phyloP scores from a whole-genome alignment of 2,113 vertebrate genomes.

The Mastomys coucha region DNA sequence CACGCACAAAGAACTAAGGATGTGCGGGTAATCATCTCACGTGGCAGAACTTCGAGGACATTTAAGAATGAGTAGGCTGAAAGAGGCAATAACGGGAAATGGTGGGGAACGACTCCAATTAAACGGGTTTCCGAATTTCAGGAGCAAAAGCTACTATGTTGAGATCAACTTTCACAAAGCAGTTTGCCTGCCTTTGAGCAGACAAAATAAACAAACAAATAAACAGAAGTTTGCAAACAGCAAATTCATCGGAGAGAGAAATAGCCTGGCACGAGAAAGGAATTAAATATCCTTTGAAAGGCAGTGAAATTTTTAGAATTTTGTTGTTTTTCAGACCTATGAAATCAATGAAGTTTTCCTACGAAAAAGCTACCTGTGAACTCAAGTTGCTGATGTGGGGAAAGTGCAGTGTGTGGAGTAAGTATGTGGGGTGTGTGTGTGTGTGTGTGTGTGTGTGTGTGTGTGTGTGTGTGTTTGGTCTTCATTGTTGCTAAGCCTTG shows the following conservation, averaged over 20 bases:
- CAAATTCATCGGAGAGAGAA: slow-evolving; percentile 11
- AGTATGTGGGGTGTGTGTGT: neutral
- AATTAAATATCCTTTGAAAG: slow-evolving; percentile 43
- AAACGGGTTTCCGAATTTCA: neutral
- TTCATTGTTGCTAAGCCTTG: slow-evolving; percentile 69
- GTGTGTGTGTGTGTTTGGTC: neutral
- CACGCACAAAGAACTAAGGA: neutral
- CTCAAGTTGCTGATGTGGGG: neutral
- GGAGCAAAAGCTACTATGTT: neutral
- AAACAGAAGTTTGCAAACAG: neutral
- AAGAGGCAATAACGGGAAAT: accelerated
- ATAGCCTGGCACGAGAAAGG: neutral
- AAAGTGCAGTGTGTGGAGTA: neutral
- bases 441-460: neutral
- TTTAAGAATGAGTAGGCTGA: neutral
- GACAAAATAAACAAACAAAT: neutral
- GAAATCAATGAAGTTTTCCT: neutral
- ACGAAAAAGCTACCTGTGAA: slow-evolving; percentile 16
- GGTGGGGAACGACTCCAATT: neutral
- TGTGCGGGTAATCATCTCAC: neutral
- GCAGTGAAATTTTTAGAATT: slow-evolving; percentile 51
- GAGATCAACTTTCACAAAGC: neutral
- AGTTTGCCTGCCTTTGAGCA: neutral
- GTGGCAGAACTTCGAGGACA: neutral
- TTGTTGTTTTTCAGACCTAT: slow-evolving; percentile 21